These are phyloP conservation scores for Drosophila miranda DNA, from an alignment of 1,140 invertebrate species.

Conservation along the genomic window DNA sequence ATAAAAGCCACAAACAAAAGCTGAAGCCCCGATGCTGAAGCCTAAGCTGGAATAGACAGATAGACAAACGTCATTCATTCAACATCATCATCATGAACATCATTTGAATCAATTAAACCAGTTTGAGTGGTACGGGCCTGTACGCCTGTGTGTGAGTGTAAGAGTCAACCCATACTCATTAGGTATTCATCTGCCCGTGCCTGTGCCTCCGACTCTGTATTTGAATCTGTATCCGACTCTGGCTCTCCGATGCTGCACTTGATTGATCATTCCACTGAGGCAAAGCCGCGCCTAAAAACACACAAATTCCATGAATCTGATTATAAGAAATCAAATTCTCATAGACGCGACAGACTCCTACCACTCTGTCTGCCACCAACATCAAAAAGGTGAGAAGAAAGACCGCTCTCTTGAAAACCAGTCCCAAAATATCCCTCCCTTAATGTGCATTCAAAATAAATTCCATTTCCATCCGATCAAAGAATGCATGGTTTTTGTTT, in stretches of 20 bases:
- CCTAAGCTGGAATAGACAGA: constrained; percentile 35
- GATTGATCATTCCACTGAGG: constrained; percentile 68
- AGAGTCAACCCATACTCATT: constrained; percentile 59
- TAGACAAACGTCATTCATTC: constrained; percentile 67
- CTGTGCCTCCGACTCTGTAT: constrained; percentile 29
- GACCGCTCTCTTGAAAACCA: constrained; percentile 32
- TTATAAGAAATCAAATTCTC: constrained; percentile 68
- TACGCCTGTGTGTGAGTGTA: constrained; percentile 39
- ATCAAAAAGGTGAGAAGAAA: constrained; percentile 46
- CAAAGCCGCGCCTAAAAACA: constrained; percentile 64
- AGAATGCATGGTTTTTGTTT: constrained; percentile 48
- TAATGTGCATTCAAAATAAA: constrained; percentile 16
- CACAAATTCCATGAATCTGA: constrained; percentile 76
- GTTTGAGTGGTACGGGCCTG: constrained; percentile 33
- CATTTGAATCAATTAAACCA: constrained; percentile 77
- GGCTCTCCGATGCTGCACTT: constrained; percentile 57
- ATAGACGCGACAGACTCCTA: constrained; percentile 42
- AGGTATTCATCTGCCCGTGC: constrained; percentile 53
- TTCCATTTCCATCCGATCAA: constrained; percentile 35
- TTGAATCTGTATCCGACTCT: constrained; percentile 20
- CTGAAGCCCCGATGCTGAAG: constrained; percentile 7
- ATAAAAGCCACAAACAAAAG: constrained; percentile 41
- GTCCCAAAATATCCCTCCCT: constrained; percentile 20
- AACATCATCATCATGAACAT: constrained; percentile 53
- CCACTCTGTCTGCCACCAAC: constrained; percentile 24